A percentile compares a stretch with the other conserved stretches of the same genome.
phyloP scores from a whole-genome alignment of 2,888 invertebrate genomes.

The Synanthedon tipuliformis region DNA sequence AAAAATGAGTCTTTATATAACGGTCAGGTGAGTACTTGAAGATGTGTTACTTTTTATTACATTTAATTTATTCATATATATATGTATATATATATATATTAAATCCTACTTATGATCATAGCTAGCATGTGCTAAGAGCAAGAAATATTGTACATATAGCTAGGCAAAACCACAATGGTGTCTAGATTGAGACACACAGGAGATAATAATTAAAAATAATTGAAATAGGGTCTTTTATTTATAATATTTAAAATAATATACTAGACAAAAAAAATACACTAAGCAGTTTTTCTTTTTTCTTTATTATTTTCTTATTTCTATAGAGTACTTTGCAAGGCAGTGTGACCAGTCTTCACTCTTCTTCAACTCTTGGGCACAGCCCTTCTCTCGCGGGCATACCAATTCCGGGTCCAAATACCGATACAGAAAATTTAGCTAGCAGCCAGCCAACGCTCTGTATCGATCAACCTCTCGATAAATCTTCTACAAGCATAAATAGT shows the following conservation, averaged over 20 bases:
- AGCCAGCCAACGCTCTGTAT: slow-evolving; percentile 27
- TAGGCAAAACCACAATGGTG: no score
- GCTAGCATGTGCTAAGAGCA: no score
- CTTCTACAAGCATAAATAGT: slow-evolving; percentile 39
- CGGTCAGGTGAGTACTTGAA: background rate
- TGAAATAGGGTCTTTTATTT: no score
- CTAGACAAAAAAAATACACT: no score
- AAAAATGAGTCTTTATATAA: background rate
- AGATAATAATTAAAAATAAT: no score
- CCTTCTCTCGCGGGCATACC: slow-evolving; percentile 25
- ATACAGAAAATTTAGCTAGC: slow-evolving; percentile 21
- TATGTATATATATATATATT: no score
- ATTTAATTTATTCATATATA: background rate
- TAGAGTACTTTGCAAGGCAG: slow-evolving; percentile 20
- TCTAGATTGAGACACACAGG: no score
- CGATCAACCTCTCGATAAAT: slow-evolving; percentile 26
- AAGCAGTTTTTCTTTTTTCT: no score
- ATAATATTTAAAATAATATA: no score
- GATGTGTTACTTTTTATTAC: background rate
- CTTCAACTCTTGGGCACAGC: slow-evolving; percentile 27
- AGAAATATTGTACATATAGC: no score
- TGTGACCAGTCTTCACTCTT: slow-evolving; percentile 27
- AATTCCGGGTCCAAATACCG: slow-evolving; percentile 3
- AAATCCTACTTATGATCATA: no score
- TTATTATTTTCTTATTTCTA: no score